These are phyloP conservation scores for Sipha maydis DNA, from an alignment of 2,888 invertebrate species.

Conservation along the genomic window DNA sequence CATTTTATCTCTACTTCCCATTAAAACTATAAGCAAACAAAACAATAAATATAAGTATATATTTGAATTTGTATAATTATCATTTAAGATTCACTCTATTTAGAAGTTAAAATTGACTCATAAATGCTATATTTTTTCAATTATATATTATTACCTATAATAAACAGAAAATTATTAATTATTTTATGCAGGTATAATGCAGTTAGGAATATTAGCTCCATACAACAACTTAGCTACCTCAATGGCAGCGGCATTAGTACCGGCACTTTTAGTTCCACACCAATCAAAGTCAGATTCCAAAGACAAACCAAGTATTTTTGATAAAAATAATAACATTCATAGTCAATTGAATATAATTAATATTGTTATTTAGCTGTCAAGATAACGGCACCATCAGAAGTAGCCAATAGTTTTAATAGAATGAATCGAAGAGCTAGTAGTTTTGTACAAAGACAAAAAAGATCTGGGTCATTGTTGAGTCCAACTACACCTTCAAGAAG, in stretches of 20 bases:
- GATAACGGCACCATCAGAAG: constrained; percentile 63
- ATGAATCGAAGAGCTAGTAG: constrained; percentile 58
- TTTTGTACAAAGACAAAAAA: constrained; percentile 59
- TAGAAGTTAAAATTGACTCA: too few species aligned
- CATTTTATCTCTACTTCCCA: too few species aligned
- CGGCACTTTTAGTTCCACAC: constrained; percentile 69
- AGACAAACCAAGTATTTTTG: constrained; percentile 53
- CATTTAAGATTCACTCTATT: too few species aligned
- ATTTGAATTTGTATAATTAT: too few species aligned
- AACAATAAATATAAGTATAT: too few species aligned
- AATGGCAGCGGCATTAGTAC: constrained; percentile 70
- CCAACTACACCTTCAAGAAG: constrained; percentile 55
- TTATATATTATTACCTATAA: too few species aligned
- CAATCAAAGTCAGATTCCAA: constrained; percentile 64
- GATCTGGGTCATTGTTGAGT: constrained; percentile 56
- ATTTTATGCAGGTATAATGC: constrained; percentile 69
- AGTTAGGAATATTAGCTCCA: constrained; percentile 71
- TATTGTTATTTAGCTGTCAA: constrained; percentile 44
- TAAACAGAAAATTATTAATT: not conserved
- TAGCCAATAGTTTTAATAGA: constrained; percentile 62
- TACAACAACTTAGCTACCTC: constrained; percentile 71
- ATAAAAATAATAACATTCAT: not conserved
- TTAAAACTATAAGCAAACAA: too few species aligned
- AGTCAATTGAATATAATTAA: constrained; percentile 6
- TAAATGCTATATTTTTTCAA: not conserved